Evolutionary conservation across 92 coral and sea anemone genomes (phyloP), one percentile per base, ranked within the genome.

Genomic region (Epizoanthus scotinus): DNA sequence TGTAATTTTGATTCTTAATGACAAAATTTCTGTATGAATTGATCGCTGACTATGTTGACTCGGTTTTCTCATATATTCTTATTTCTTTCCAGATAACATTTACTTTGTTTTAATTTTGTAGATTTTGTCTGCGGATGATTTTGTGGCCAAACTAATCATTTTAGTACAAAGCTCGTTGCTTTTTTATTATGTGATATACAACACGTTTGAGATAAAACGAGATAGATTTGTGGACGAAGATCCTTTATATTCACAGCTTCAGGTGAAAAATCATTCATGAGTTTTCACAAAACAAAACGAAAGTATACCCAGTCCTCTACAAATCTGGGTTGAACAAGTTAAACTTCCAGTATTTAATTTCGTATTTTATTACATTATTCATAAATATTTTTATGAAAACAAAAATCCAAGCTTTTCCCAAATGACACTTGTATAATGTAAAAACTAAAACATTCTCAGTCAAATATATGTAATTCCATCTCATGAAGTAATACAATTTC

Each of bases 1-100:
- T 20, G 67, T 59, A 36, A 75, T 75, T 75, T 34, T 21, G 40
- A 10, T 62, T 62, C 58, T 56, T 73, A 44, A 42, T 57, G 79
- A 73, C 79, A 73, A n/a, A 52, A 36, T 34, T 73, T 75, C 49
- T 75, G 81, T 58, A 75, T 75, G 61, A 38, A 59, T 59, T 75
- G 81, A 75, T 75, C 55, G 21, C 49, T 54, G 56, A 75, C 67
- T 59, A 34, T 5, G 61, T 75, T 75, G 59, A 36, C 38, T 68
- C 67, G 24, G 29, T 25, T 57, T 73, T 28, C 60, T 57, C 21
- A 22, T 28, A 56, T 56, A 17, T 53, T 75, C 57, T 29, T 34
- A 29, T 59, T 75, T 13, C 58, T 58, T 38, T 36, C 57, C 6
- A 73, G 64, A 29, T 19, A 56, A 56, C 24, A 36, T 75, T 58